Percentiles rank a stretch among this genome's conserved stretches.
Conservation (phyloP, 1,140 invertebrate genomes). For the Neodiprion pinetum region DNA sequence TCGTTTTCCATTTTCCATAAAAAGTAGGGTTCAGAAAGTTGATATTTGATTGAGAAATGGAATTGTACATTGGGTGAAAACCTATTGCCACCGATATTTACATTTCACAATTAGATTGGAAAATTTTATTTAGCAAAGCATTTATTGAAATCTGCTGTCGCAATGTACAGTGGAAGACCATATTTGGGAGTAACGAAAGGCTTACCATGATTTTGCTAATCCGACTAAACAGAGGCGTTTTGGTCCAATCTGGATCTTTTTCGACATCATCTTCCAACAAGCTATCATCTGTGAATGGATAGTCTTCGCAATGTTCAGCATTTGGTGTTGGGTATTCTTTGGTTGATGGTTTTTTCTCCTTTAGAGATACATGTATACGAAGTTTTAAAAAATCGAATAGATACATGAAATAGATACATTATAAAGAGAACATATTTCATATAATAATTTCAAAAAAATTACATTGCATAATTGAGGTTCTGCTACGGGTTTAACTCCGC, state of each 20-base stretch:
- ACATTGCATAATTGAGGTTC: constrained; percentile 12
- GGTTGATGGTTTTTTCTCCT: constrained; percentile 21
- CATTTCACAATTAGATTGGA: no score
- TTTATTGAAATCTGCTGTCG: constrained; percentile 12
- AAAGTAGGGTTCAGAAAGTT: no score
- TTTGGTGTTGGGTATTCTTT: constrained; percentile 18
- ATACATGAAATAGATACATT: constrained; percentile 5
- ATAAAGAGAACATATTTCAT: constrained; percentile 14
- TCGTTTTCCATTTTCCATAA: no score
- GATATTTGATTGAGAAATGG: constrained; percentile 15
- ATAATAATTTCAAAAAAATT: constrained; percentile 10
- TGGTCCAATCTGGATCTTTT: constrained; percentile 74
- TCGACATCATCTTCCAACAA: constrained; percentile 51
- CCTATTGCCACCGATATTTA: no score
- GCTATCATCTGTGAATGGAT: constrained; percentile 38
- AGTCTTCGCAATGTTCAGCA: constrained; percentile 23
- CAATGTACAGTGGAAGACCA: background rate
- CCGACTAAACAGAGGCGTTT: constrained; percentile 65
- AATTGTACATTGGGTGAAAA: constrained; percentile 11
- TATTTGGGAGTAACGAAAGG: constrained; percentile 6
- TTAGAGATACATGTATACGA: background rate
- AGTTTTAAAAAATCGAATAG: background rate
- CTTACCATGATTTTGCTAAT: constrained; percentile 42
- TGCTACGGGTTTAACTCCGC: constrained; percentile 29
- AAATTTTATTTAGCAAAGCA: no score